phyloP scores from a whole-genome alignment of 2,113 vertebrate genomes.

The Aplodontia rufa region DNA sequence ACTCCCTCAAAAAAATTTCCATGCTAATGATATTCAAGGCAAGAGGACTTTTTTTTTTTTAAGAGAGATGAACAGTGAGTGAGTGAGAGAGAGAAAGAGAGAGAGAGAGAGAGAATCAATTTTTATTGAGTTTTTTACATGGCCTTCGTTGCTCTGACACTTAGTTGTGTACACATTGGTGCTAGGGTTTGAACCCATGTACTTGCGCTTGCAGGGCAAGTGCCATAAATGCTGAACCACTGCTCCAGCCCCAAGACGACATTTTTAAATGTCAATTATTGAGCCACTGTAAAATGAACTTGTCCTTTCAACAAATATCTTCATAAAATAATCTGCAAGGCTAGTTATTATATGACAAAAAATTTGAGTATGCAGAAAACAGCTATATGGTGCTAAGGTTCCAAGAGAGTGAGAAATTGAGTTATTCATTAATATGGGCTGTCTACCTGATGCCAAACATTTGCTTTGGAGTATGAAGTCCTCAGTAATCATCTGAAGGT shows the following conservation, averaged over 20 bases:
- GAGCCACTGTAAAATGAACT: background rate
- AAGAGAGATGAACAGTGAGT: no score
- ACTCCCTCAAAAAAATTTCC: background rate
- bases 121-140: no score
- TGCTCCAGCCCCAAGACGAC: no score
- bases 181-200: no score
- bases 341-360: constrained; percentile 30
- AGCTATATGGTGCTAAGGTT: background rate
- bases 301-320: constrained; percentile 35
- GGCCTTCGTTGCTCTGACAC: no score
- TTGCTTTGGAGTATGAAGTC: background rate
- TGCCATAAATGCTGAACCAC: no score
- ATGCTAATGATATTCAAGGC: constrained; percentile 31
- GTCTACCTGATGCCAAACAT: background rate
- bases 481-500: background rate
- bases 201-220: no score
- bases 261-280: constrained; percentile 18
- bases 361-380: constrained; percentile 28
- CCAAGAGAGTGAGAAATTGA: constrained; percentile 25
- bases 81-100: no score
- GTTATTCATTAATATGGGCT: background rate
- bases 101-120: no score
- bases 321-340: constrained; percentile 36
- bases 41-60: constrained; percentile 14
- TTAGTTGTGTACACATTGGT: no score